Conservation (phyloP, 2,113 vertebrate genomes). For the Hypomesus transpacificus region DNA sequence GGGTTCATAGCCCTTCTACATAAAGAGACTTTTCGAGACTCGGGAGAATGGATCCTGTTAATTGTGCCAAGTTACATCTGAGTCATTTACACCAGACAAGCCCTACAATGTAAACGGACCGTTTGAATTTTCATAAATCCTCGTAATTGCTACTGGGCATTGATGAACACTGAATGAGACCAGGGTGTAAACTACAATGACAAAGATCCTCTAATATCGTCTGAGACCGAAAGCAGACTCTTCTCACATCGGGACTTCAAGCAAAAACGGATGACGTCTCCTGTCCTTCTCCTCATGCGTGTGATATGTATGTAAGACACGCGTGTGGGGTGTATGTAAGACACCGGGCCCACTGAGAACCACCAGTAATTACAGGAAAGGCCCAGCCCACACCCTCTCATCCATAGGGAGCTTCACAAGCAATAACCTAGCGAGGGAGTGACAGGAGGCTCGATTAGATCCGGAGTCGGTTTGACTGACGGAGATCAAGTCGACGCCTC, state of each 20-base stretch:
- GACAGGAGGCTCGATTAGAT: slow-evolving; percentile 77
- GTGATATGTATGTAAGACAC: slow-evolving; percentile 37
- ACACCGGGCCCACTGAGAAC: slow-evolving; percentile 62
- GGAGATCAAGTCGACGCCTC: slow-evolving; percentile 74
- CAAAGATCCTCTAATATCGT: too few species aligned
- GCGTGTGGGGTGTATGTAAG: not conserved
- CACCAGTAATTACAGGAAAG: slow-evolving; percentile 57
- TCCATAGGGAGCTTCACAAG: slow-evolving; percentile 67
- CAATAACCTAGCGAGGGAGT: slow-evolving; percentile 65
- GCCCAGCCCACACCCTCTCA: slow-evolving; percentile 58
- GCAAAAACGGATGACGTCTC: slow-evolving; percentile 44
- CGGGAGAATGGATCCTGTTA: too few species aligned
- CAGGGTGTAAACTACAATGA: too few species aligned
- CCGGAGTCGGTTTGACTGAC: slow-evolving; percentile 74
- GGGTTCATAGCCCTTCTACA: too few species aligned
- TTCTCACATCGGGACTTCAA: slow-evolving; percentile 35
- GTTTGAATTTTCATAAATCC: too few species aligned
- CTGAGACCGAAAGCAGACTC: slow-evolving; percentile 31
- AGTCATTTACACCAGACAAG: too few species aligned
- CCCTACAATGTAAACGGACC: too few species aligned
- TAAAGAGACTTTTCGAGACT: too few species aligned
- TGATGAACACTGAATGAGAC: too few species aligned
- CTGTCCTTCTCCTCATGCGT: slow-evolving; percentile 61
- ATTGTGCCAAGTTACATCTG: too few species aligned
- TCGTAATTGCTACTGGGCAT: too few species aligned